Conservation (phyloP, 2,888 invertebrate genomes). For the Trachelus stipa region DNA sequence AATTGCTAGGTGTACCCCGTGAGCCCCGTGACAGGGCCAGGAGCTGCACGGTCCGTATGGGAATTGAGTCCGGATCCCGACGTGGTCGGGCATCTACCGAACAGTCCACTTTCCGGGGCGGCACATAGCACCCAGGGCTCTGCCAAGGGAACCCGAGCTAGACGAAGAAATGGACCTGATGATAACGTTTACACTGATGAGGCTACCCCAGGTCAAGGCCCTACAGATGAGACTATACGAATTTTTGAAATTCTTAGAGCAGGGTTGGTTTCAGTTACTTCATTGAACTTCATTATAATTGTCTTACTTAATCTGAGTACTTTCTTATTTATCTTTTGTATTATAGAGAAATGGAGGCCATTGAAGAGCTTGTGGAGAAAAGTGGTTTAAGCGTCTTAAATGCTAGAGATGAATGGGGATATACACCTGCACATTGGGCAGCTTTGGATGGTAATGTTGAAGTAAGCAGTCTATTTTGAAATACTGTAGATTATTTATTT, state of each 20-base stretch:
- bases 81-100: slow-evolving; percentile 63
- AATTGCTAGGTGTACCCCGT: slow-evolving; percentile 59
- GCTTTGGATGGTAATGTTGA: slow-evolving; percentile 91
- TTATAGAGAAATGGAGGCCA: slow-evolving; percentile 82
- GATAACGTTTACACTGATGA: slow-evolving; percentile 60
- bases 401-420: slow-evolving; percentile 90
- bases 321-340: neutral
- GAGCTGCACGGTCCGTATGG: slow-evolving; percentile 91
- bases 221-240: slow-evolving; percentile 71
- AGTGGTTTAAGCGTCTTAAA: slow-evolving; percentile 78
- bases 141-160: slow-evolving; percentile 32
- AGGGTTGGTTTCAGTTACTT: slow-evolving; percentile 69
- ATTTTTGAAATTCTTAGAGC: slow-evolving; percentile 89
- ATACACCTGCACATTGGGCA: slow-evolving; percentile 94
- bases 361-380: slow-evolving; percentile 86
- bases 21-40: slow-evolving; percentile 76
- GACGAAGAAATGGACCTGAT: slow-evolving; percentile 52
- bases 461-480: slow-evolving; percentile 47
- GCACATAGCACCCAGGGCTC: slow-evolving; percentile 50
- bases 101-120: slow-evolving; percentile 57
- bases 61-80: slow-evolving; percentile 73
- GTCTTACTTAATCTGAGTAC: too few species aligned
- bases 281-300: too few species aligned
- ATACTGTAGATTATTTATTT: neutral
- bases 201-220: slow-evolving; percentile 53